phyloP scores from a whole-genome alignment of 2,113 vertebrate species.

The Notarius lentiginosus region DNA sequence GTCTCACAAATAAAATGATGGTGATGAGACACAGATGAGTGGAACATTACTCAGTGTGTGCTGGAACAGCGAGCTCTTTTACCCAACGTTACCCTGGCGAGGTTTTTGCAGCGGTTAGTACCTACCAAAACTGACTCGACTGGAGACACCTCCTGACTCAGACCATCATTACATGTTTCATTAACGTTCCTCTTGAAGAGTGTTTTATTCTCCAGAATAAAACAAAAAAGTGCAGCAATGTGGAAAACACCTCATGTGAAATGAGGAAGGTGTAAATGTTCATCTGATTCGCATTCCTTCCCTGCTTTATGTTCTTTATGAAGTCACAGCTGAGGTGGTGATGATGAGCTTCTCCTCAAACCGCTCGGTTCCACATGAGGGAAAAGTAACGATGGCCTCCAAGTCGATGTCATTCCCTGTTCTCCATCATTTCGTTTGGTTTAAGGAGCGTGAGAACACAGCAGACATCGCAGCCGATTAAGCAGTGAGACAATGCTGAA shows the following conservation, averaged over 20 bases:
- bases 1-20: too few relatives aligned
- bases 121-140: slow-evolving; percentile 47
- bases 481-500: slow-evolving; percentile 60
- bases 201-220: slow-evolving; percentile 55
- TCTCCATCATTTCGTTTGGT: slow-evolving; percentile 66
- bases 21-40: too few relatives aligned
- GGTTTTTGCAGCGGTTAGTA: too few relatives aligned
- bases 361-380: slow-evolving; percentile 69
- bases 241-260: slow-evolving; percentile 52
- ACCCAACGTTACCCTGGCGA: too few relatives aligned
- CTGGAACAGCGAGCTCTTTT: too few relatives aligned
- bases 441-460: slow-evolving; percentile 66
- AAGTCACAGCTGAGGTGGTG: slow-evolving; percentile 61
- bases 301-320: slow-evolving; percentile 54
- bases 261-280: slow-evolving; percentile 65
- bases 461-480: slow-evolving; percentile 70
- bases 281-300: slow-evolving; percentile 67
- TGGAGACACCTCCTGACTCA: slow-evolving; percentile 75
- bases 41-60: too few relatives aligned
- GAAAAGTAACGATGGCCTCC: slow-evolving; percentile 66
- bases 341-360: slow-evolving; percentile 59
- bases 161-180: slow-evolving; percentile 74
- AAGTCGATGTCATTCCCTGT: slow-evolving; percentile 53
- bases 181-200: slow-evolving; percentile 71
- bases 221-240: slow-evolving; percentile 38